Conservation (phyloP, 2,797 vertebrate species). For the Carduelis carduelis region DNA sequence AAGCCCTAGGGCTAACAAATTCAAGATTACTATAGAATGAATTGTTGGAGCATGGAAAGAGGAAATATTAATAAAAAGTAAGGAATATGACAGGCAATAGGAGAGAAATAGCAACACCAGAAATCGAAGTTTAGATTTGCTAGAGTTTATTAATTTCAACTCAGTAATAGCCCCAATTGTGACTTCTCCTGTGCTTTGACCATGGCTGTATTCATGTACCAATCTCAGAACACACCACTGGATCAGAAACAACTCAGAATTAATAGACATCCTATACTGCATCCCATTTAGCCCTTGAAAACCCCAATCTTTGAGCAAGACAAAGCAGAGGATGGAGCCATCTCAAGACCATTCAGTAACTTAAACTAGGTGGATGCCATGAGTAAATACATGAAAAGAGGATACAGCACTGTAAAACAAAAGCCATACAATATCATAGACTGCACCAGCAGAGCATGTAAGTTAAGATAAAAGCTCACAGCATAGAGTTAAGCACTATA, state of each 20-base stretch:
- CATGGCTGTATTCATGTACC: not conserved
- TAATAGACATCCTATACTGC: not conserved
- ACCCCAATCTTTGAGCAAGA: not conserved
- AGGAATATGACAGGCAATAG: not conserved
- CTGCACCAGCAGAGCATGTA: not conserved
- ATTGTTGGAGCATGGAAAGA: not conserved
- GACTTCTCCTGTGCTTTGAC: not conserved
- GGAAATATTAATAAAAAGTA: not conserved
- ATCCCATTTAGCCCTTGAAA: not conserved
- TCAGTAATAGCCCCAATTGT: not conserved
- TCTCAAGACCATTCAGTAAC: not conserved
- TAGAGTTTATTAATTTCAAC: not conserved
- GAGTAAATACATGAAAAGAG: not conserved
- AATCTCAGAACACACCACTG: not conserved
- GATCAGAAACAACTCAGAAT: not conserved
- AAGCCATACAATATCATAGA: not conserved
- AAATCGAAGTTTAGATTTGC: not conserved
- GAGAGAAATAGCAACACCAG: not conserved
- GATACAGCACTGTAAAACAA: not conserved
- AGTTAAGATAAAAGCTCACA: not conserved
- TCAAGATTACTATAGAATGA: not conserved
- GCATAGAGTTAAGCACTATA: not conserved
- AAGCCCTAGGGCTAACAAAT: not conserved
- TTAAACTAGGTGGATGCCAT: not conserved
- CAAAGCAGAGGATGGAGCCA: not conserved